Conservation (phyloP, 30 jellyfish, hydroid and myxozoan species). For the Hydra vulgaris region DNA sequence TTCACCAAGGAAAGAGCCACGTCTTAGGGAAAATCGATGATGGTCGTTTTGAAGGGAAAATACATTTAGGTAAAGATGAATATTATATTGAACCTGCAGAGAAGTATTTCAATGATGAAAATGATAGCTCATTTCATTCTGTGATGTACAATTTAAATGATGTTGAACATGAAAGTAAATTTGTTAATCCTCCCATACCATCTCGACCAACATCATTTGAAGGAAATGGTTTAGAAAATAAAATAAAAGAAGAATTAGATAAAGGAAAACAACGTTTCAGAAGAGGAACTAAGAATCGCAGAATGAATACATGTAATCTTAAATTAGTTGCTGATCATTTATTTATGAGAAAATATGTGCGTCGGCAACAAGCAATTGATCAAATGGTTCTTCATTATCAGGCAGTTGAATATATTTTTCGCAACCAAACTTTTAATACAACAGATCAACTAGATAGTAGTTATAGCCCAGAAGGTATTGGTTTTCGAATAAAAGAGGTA, state of each 20-base stretch:
- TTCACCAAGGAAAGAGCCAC: slow-evolving; percentile 56
- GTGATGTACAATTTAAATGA: slow-evolving; percentile 60
- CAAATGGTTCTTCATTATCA: slow-evolving; percentile 89
- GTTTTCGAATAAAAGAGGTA: too few relatives aligned
- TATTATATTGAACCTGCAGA: slow-evolving; percentile 86
- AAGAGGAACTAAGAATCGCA: slow-evolving; percentile 62
- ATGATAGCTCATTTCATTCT: slow-evolving; percentile 57
- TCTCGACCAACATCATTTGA: slow-evolving; percentile 52
- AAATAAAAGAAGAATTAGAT: slow-evolving; percentile 21
- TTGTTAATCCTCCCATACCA: slow-evolving; percentile 31
- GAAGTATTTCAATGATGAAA: slow-evolving; percentile 42
- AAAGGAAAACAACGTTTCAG: slow-evolving; percentile 42
- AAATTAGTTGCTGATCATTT: slow-evolving; percentile 86
- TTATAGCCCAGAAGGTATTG: too few relatives aligned
- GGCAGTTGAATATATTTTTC: slow-evolving; percentile 84
- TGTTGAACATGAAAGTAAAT: slow-evolving; percentile 48
- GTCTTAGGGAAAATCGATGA: slow-evolving; percentile 43
- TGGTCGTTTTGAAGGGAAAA: slow-evolving; percentile 78
- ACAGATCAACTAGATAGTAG: slow-evolving; percentile 64
- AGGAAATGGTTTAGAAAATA: slow-evolving; percentile 5
- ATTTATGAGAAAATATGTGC: slow-evolving; percentile 58
- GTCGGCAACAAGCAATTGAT: slow-evolving; percentile 60
- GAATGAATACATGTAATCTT: slow-evolving; percentile 64
- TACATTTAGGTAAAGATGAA: slow-evolving; percentile 52
- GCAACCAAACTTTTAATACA: slow-evolving; percentile 87